phyloP scores from a whole-genome alignment of 2,797 vertebrate species.

The Pteronotus mesoamericanus region DNA sequence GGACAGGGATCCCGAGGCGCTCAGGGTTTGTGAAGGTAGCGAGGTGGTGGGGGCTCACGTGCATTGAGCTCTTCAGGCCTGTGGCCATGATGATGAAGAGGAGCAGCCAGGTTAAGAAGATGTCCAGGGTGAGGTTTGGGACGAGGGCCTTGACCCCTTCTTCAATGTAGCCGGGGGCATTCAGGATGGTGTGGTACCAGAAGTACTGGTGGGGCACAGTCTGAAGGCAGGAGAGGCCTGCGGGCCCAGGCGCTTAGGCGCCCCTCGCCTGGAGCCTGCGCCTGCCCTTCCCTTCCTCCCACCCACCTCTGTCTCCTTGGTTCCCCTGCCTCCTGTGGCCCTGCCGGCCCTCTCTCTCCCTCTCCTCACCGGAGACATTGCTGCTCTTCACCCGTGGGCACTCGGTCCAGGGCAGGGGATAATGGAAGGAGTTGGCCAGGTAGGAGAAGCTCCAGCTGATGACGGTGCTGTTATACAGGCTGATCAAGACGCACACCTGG shows the following conservation, averaged over 20 bases:
- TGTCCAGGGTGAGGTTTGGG: not conserved
- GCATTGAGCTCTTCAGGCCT: not conserved
- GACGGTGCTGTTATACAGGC: not conserved
- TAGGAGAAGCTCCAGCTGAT: constrained; percentile 45
- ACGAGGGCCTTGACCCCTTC: not conserved
- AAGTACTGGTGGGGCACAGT: constrained; percentile 42
- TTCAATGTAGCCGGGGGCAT: not conserved
- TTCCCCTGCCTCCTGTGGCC: not conserved
- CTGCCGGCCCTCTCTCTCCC: not conserved
- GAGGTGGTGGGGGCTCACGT: not conserved
- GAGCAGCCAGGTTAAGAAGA: not conserved
- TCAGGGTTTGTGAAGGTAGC: not conserved
- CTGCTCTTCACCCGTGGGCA: not conserved
- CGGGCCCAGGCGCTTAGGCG: not conserved
- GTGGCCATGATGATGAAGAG: not conserved
- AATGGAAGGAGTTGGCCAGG: constrained; percentile 4
- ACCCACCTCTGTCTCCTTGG: not conserved
- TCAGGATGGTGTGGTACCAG: constrained; percentile 36
- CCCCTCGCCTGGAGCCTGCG: not conserved
- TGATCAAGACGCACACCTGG: not conserved
- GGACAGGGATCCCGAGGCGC: not conserved
- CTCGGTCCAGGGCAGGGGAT: not conserved
- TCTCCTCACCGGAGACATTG: not conserved
- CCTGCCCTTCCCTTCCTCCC: not conserved
- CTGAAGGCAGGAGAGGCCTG: constrained; percentile 34